These are phyloP conservation scores for Tenthredo distinguenda DNA, from an alignment of 2,888 invertebrate genomes.

Conservation along the genomic window DNA sequence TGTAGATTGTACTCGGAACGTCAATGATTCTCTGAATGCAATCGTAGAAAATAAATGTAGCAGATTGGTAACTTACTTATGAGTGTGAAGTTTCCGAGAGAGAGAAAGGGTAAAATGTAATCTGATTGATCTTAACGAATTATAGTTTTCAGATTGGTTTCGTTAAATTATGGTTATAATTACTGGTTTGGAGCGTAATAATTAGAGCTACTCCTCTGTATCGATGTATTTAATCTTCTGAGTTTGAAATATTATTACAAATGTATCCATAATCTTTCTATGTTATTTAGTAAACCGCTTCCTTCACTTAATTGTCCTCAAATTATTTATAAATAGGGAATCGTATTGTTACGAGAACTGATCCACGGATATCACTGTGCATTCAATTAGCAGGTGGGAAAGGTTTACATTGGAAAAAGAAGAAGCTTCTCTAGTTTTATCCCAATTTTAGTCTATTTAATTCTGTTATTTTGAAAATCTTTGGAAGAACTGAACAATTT, in stretches of 20 bases:
- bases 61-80: background rate
- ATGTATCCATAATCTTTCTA: background rate
- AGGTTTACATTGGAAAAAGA: background rate
- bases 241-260: background rate
- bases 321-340: background rate
- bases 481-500: too few relatives aligned
- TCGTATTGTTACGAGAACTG: background rate
- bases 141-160: too few relatives aligned
- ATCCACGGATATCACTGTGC: background rate
- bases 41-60: background rate
- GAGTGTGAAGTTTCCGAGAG: background rate
- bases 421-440: too few relatives aligned
- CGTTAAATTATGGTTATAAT: background rate
- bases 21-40: background rate
- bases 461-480: too few relatives aligned
- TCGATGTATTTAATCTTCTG: background rate
- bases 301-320: background rate
- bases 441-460: too few relatives aligned
- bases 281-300: background rate
- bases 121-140: background rate
- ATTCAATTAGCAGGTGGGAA: background rate
- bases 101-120: background rate
- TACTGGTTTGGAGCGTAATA: background rate
- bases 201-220: background rate
- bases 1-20: background rate